These are phyloP conservation scores for Alosa alosa DNA, from an alignment of 2,113 vertebrate species.

Conservation along the genomic window DNA sequence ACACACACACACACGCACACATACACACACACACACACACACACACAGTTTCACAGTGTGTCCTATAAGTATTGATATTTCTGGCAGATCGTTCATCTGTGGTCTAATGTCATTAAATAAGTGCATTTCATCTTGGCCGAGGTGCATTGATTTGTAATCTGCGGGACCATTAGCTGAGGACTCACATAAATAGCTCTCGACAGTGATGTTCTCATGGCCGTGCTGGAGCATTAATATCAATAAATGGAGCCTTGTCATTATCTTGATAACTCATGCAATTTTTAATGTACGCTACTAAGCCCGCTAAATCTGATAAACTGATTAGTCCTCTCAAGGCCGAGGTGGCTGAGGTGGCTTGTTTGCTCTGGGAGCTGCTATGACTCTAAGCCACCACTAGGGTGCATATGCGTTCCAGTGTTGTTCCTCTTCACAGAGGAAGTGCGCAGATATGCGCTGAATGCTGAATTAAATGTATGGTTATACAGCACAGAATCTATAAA, in stretches of 20 bases:
- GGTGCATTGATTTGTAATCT: constrained; percentile 20
- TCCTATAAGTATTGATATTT: constrained; percentile 31
- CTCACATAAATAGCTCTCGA: neutral
- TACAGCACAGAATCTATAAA: neutral
- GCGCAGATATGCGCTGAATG: neutral
- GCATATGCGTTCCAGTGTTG: constrained; percentile 41
- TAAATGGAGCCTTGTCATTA: constrained; percentile 13
- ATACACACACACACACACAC: neutral
- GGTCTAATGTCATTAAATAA: constrained; percentile 32
- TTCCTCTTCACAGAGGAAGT: neutral
- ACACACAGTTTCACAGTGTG: neutral
- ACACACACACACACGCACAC: neutral
- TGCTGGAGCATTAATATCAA: constrained; percentile 40
- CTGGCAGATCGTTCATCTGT: constrained; percentile 26
- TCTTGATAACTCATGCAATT: constrained; percentile 11
- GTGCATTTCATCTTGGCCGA: constrained; percentile 2
- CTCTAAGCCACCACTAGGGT: constrained; percentile 55
- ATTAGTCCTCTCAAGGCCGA: constrained; percentile 25
- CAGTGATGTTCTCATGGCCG: neutral
- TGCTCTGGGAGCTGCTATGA: constrained; percentile 35
- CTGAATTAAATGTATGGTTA: neutral
- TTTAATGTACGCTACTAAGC: constrained; percentile 5
- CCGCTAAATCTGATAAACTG: constrained; percentile 38
- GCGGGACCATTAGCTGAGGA: neutral
- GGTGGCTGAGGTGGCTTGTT: neutral